phyloP scores from a whole-genome alignment of 2,113 vertebrate species.

The Crotalus tigris region DNA sequence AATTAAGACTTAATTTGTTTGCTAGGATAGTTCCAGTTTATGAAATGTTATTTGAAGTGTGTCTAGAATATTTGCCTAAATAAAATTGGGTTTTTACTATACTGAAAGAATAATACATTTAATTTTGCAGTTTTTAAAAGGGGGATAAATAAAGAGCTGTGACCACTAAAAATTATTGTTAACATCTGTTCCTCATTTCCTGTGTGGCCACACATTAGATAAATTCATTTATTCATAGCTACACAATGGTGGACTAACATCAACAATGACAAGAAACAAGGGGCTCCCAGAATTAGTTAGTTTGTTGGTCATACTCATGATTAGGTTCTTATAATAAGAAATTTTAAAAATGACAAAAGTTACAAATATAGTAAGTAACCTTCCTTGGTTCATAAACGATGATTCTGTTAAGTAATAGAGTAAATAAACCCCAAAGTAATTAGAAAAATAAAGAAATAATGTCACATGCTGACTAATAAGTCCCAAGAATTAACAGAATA shows the following conservation, averaged over 20 bases:
- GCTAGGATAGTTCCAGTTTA: slow-evolving; percentile 22
- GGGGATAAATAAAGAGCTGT: slow-evolving; percentile 52
- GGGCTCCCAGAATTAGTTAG: slow-evolving; percentile 55
- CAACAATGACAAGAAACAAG: slow-evolving; percentile 70
- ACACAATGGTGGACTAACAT: slow-evolving; percentile 62
- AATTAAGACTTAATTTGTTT: slow-evolving; percentile 39
- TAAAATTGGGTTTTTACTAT: slow-evolving; percentile 44
- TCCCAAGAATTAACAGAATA: slow-evolving; percentile 46
- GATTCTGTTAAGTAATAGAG: background rate
- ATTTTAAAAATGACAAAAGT: slow-evolving; percentile 8
- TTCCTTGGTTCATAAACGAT: slow-evolving; percentile 15
- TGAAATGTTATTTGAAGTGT: slow-evolving; percentile 50
- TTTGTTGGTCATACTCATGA: background rate
- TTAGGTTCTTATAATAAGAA: slow-evolving; percentile 38
- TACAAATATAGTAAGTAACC: background rate
- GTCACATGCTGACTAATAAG: slow-evolving; percentile 3
- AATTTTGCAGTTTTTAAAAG: slow-evolving; percentile 60
- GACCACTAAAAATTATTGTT: slow-evolving; percentile 70
- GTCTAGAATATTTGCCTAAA: slow-evolving; percentile 51
- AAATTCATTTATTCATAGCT: slow-evolving; percentile 62
- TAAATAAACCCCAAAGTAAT: background rate
- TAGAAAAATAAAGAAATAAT: slow-evolving; percentile 27
- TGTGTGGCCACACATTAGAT: slow-evolving; percentile 63
- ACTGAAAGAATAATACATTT: slow-evolving; percentile 65
- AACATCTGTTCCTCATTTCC: slow-evolving; percentile 77